These are phyloP conservation scores for Bradypus variegatus DNA, from an alignment of 2,797 vertebrate species.

Conservation along the genomic window DNA sequence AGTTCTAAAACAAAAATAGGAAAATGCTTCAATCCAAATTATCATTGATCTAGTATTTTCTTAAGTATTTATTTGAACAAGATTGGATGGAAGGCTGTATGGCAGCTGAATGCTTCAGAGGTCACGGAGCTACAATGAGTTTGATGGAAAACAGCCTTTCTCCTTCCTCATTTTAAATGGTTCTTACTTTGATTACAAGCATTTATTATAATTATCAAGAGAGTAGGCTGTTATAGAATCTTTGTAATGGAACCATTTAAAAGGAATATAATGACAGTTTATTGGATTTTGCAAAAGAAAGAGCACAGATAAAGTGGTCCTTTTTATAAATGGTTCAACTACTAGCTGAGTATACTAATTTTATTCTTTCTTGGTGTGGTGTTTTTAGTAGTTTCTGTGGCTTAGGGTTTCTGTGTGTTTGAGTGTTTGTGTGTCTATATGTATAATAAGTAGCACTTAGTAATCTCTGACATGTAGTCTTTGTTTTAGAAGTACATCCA, in stretches of 20 bases:
- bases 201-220: constrained; percentile 95
- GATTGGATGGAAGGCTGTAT: constrained; percentile 59
- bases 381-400: constrained; percentile 50
- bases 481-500: neutral
- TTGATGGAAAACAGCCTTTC: constrained; percentile 87
- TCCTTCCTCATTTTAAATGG: constrained; percentile 79
- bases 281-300: constrained; percentile 86
- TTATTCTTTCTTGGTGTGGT: constrained; percentile 63
- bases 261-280: constrained; percentile 88
- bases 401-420: neutral
- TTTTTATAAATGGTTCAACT: constrained; percentile 73
- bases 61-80: constrained; percentile 68
- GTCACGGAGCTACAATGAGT: constrained; percentile 70
- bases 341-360: constrained; percentile 65
- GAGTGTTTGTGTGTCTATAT: neutral
- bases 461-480: neutral
- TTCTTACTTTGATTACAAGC: constrained; percentile 87
- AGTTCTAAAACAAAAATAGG: constrained; percentile 57
- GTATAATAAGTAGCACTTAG: neutral
- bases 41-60: constrained; percentile 67
- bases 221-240: constrained; percentile 81
- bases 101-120: constrained; percentile 68
- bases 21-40: constrained; percentile 66
- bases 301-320: constrained; percentile 72
- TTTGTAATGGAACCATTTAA: constrained; percentile 88